Evolutionary conservation across 2,888 invertebrate species (phyloP).

Genomic region (Epistrophe eligans): DNA sequence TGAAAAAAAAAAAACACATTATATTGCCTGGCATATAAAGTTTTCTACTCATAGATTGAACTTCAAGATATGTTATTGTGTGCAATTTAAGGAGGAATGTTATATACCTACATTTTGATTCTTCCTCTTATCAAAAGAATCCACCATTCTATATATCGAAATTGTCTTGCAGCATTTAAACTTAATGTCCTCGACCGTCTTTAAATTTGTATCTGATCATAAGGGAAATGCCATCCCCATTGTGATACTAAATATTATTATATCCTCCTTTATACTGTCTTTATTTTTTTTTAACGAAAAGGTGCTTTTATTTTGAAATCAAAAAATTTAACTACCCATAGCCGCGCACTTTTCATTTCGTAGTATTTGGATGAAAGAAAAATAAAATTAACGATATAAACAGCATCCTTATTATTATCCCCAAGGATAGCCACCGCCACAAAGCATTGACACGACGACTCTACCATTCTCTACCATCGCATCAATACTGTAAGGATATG

Average conservation of each 20-base stretch:
- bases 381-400: slow-evolving; percentile 67
- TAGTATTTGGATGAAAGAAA: slow-evolving; percentile 16
- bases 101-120: background rate
- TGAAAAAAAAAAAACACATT: slow-evolving; percentile 34
- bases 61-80: slow-evolving; percentile 66
- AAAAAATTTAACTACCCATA: slow-evolving; percentile 71
- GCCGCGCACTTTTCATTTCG: slow-evolving; percentile 23
- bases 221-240: slow-evolving; percentile 46
- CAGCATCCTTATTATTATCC: slow-evolving; percentile 39
- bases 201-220: slow-evolving; percentile 66
- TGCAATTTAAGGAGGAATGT: slow-evolving; percentile 51
- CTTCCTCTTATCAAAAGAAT: slow-evolving; percentile 45
- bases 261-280: slow-evolving; percentile 30
- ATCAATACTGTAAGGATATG: slow-evolving; percentile 1
- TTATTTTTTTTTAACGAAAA: slow-evolving; percentile 22
- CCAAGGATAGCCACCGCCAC: slow-evolving; percentile 48
- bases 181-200: slow-evolving; percentile 72
- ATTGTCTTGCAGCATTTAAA: slow-evolving; percentile 32
- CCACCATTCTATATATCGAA: background rate
- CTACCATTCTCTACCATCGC: background rate
- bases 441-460: background rate
- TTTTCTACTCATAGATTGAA: slow-evolving; percentile 55
- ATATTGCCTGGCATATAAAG: slow-evolving; percentile 65
- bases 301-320: slow-evolving; percentile 71
- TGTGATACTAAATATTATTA: slow-evolving; percentile 6